Evolutionary conservation across 2,113 vertebrate species (phyloP).

Genomic region (Ascaphus truei): DNA sequence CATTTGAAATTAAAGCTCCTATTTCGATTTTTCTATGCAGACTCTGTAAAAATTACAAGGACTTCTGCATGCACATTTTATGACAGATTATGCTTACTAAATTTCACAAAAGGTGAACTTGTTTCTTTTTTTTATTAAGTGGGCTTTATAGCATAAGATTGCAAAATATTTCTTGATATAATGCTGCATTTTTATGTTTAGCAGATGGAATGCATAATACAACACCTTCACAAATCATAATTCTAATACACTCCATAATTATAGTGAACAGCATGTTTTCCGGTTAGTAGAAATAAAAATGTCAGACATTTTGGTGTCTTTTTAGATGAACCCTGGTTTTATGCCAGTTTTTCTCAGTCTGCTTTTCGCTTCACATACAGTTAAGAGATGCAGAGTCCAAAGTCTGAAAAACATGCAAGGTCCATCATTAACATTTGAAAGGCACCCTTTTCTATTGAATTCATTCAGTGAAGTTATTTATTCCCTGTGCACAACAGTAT

Average conservation of each 20-base stretch:
- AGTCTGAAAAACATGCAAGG: background rate
- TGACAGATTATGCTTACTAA: background rate
- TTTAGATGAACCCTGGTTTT: conserved; percentile 31
- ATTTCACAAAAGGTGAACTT: conserved; percentile 12
- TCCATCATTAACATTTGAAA: background rate
- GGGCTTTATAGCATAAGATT: conserved; percentile 6
- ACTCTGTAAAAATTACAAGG: too few relatives aligned
- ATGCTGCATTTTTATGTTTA: conserved; percentile 25
- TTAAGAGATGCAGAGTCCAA: background rate
- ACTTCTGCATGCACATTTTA: conserved; percentile 11
- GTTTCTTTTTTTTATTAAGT: conserved; percentile 1
- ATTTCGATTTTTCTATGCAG: too few relatives aligned
- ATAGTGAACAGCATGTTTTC: conserved; percentile 31
- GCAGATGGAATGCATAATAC: conserved; percentile 33
- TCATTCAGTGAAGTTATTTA: too few relatives aligned
- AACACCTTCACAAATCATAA: conserved; percentile 15
- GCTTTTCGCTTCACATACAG: background rate
- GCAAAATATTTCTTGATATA: conserved; percentile 12
- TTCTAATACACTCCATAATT: conserved; percentile 31
- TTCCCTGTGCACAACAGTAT: too few relatives aligned
- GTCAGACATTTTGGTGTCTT: conserved; percentile 22
- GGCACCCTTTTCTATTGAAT: too few relatives aligned
- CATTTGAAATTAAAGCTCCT: too few relatives aligned
- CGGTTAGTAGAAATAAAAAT: conserved; percentile 29
- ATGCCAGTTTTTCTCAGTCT: conserved; percentile 14